Base-by-base conservation (phyloP, 1,140 invertebrate species). In the Sitophilus oryzae region DNA sequence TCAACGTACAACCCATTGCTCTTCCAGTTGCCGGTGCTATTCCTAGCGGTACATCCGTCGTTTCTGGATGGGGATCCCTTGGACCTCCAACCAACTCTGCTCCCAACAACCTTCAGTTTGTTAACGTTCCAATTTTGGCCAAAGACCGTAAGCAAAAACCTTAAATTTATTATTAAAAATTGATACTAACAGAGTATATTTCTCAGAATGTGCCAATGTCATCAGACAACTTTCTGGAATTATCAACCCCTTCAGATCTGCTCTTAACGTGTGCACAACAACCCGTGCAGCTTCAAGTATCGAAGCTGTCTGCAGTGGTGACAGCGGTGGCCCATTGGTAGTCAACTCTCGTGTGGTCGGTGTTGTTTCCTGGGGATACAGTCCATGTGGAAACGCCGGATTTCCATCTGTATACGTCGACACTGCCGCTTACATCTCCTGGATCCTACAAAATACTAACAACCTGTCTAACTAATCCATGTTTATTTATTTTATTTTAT, bases 331-430 rank as follows among this genome's bases (percentile, higher is more conserved):
- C 2, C 79, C 80, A 0, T 20, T 82, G 6, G 66, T 70, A 47
- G 72, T 71, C 58, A 44, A 60, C 60, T 49, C 67, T 58, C 15
- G 58, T 44, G 2, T 52, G 11, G 63, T 86, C 48, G 86, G 86
- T 18, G 69, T 87, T 9, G 85, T 86, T 0, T 88, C 85, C 1
- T 88, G 83, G 82, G 85, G 86, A 10, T 70, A 80, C 21, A 74
- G 79, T 34, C 87, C 86, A 53, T 85, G 84, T 60, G 82, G 82
- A 1, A 60, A 70, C 34, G 69, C 66, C 59, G 77, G 80, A n/a
- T 68, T 74, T 0, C 85, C 86, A 1, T 83, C 84, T 0, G 79
- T 88, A 0, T 88, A 83, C 64, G 82, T 84, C 0, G 78, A 77
- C 58, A 80, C 86, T 1, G 77, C 79, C 0, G 63, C 75, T n/a